Base-by-base conservation (phyloP, 2,888 invertebrate genomes). In the Plagodis dolabraria region DNA sequence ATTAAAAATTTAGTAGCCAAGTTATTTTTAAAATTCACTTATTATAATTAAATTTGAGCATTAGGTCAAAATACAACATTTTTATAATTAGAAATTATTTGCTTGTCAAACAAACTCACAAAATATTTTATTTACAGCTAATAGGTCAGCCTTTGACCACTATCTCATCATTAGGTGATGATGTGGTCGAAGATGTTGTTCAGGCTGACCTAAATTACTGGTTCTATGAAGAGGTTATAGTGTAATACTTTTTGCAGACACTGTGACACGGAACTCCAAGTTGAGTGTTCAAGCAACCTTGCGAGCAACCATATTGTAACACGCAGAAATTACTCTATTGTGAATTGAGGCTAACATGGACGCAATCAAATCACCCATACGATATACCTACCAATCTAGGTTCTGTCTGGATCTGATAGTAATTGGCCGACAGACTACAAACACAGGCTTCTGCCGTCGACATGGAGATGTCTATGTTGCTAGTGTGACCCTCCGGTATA, bases 221-320 rank as follows among this genome's bases (percentile, higher is more conserved):
- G n/a, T n/a, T n/a, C n/a, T n/a, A n/a, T n/a, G n/a, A 36, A 46
- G 34, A 48, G 46, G 46, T 2, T 22, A 12, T 44, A 47, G 44
- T 48, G 33, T 22, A 40, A 9, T 2, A 11, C 47, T 22, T 22
- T 22, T 1, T 22, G 22, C 22, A 22, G 22, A 9, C n/a, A 50
- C 60, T 57, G 70, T 70, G 60, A 49, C 68, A 64, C 79, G 79
- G 79, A 79, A 78, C 76, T 69, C 42, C 54, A 55, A 47, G 60
- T 57, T 58, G 60, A 70, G 66, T 73, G 68, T 69, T 70, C 62
- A 55, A 59, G 54, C 62, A 71, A 69, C 79, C 79, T 78, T 72
- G 74, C 36, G 50, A 56, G 64, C 58, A 68, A 55, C 70, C 69
- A 66, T 70, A 67, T 67, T 68, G 68, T 67, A 67, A 64, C 59